Evolutionary conservation across 2,888 invertebrate species (phyloP).

Genomic region (Cheilosia urbana): DNA sequence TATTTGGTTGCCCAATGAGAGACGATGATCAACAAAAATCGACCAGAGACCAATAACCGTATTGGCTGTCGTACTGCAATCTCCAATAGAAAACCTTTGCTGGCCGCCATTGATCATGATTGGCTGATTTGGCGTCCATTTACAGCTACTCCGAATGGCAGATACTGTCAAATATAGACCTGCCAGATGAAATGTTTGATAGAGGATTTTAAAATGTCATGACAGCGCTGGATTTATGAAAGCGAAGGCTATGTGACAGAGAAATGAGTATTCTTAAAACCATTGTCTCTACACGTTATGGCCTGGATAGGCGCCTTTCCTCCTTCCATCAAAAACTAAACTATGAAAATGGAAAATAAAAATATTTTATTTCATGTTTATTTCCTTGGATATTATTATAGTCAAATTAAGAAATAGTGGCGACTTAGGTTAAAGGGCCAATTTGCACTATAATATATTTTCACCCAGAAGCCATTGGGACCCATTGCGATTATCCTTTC

Average conservation of each 20-base stretch:
- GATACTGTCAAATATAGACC: conserved; percentile 63
- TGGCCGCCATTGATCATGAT: conserved; percentile 79
- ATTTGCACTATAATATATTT: no score
- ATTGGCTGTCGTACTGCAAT: conserved; percentile 77
- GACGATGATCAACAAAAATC: conserved; percentile 78
- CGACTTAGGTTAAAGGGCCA: no score
- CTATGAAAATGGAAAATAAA: no score
- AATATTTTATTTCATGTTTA: no score
- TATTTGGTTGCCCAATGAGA: conserved; percentile 78
- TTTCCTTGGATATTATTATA: no score
- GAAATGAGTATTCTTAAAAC: no score
- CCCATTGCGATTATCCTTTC: no score
- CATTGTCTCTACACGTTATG: no score
- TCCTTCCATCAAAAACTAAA: no score
- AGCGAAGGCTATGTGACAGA: neutral
- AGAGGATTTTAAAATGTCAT: neutral
- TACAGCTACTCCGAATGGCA: conserved; percentile 76
- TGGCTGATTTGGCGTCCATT: conserved; percentile 79
- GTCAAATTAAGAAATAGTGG: no score
- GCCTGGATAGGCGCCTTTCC: no score
- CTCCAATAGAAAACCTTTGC: conserved; percentile 79
- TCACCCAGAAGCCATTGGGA: no score
- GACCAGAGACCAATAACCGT: conserved; percentile 77
- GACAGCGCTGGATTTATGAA: neutral
- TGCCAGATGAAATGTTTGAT: conserved; percentile 35